These are phyloP conservation scores for Macrochelys suwanniensis DNA, from an alignment of 2,797 vertebrate species.

Conservation along the genomic window DNA sequence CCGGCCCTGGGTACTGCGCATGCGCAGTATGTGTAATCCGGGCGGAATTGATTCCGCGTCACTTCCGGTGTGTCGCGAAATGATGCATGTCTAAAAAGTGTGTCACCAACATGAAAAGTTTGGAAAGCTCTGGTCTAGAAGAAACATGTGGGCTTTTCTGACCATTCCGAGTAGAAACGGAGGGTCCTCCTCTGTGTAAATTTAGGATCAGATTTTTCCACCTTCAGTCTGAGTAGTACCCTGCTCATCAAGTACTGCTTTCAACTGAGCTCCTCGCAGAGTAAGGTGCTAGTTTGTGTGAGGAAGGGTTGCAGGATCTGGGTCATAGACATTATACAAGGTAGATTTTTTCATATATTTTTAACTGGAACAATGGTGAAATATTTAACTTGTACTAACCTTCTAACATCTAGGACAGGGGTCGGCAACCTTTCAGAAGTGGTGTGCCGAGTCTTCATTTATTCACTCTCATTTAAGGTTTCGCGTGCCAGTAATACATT, in stretches of 20 bases:
- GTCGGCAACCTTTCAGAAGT: too few relatives aligned
- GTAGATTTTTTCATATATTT: not conserved
- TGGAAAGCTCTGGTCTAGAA: too few relatives aligned
- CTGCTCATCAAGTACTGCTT: not conserved
- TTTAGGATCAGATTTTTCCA: not conserved
- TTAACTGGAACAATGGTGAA: slow-evolving; percentile 15
- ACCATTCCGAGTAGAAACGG: not conserved
- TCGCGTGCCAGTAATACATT: too few relatives aligned
- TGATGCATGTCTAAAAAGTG: too few relatives aligned
- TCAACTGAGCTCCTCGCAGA: not conserved
- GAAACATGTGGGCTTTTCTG: not conserved
- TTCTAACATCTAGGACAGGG: not conserved
- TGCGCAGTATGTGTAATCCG: too few relatives aligned
- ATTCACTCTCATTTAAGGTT: too few relatives aligned
- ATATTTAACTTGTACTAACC: not conserved
- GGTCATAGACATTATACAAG: not conserved
- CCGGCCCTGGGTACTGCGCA: too few relatives aligned
- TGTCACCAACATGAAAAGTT: too few relatives aligned
- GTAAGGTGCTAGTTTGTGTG: not conserved
- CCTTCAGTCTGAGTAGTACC: not conserved
- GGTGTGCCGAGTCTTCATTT: too few relatives aligned
- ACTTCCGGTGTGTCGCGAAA: too few relatives aligned
- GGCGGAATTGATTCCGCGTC: too few relatives aligned
- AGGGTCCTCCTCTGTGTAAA: not conserved
- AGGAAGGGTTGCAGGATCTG: not conserved